Evolutionary conservation across 2,113 vertebrate species (phyloP), one percentile per base, ranked within the genome.

Genomic region (Rhagologus leucostigma): DNA sequence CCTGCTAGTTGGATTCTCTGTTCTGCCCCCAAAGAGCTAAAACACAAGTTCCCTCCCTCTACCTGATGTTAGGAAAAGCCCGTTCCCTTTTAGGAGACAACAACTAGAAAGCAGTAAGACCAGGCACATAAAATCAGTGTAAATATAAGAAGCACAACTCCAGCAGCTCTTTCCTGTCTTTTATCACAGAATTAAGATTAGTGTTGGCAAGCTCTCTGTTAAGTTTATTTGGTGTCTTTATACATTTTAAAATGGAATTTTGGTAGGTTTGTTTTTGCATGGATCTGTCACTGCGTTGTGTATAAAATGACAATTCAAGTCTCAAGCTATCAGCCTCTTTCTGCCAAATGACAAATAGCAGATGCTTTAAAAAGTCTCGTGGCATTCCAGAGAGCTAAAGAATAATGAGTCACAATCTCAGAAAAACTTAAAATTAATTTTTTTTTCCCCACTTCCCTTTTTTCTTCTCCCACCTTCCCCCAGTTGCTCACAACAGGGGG

Each of bases 311-410:
- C 89, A 96, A 95, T 81, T 69, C 90, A 74, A 86, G 44, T 49
- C 76, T 82, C 80, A 92, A 92, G 44, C 73, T 71, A 95, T 92
- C 87, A 95, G 89, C 79, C 87, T 90, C 59, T 97, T 95, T 92
- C 83, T 90, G 81, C 52, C 97, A 84, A 95, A 49, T 64, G 91
- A 92, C 41, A 8, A 95, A 82, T 10, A 94, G 57, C 0, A 14
- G 74, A 92, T 91, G 81, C 63, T 59, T 93, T 16, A 96, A 97
- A 96, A 94, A 90, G 90, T 93, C 67, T 94, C 0, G 0, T 92
- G 78, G 69, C 68, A 62, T 92, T 93, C 84, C 75, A 92, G 68
- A 80, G 47, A 93, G 70, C 68, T 86, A 60, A 79, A 73, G 65
- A 57, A 84, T 89, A 89, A 94, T 64, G 56, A 90, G 79, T 79